These are phyloP conservation scores for Machimus rusticus DNA, from an alignment of 2,888 invertebrate species.

Conservation along the genomic window DNA sequence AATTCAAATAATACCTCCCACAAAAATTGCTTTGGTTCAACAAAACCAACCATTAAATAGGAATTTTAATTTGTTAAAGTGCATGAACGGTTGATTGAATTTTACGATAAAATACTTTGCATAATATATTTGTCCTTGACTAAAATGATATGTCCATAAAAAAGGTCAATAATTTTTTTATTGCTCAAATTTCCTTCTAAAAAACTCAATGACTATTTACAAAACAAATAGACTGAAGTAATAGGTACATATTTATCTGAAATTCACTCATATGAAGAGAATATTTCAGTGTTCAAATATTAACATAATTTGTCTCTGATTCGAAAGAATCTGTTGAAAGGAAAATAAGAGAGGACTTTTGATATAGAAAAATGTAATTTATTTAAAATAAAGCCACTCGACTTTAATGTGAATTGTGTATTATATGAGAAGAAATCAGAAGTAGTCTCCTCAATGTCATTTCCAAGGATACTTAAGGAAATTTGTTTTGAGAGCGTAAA, in stretches of 20 bases:
- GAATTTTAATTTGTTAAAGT: not conserved
- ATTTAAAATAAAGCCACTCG: not conserved
- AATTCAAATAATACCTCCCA: not conserved
- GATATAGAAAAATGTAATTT: not conserved
- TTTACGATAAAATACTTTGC: not conserved
- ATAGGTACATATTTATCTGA: not conserved
- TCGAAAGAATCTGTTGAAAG: not conserved
- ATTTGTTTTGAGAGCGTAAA: not conserved
- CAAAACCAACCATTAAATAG: not conserved
- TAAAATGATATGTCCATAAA: not conserved
- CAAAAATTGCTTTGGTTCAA: not conserved
- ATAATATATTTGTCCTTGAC: not conserved
- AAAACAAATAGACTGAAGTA: not conserved
- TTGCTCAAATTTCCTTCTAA: not conserved
- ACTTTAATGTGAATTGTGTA: not conserved
- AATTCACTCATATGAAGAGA: not conserved
- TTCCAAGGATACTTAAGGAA: not conserved
- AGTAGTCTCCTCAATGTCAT: not conserved
- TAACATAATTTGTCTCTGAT: not conserved
- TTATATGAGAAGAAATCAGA: not conserved
- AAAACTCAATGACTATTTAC: not conserved
- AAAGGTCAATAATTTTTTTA: not conserved
- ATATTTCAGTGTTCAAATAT: not conserved
- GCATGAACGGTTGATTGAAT: not conserved
- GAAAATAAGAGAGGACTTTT: not conserved